A percentile compares a stretch with the other conserved stretches of the same genome.
These are phyloP conservation scores for Heterodera filipjevi DNA, from an alignment of 2,888 invertebrate genomes.

Conservation along the genomic window DNA sequence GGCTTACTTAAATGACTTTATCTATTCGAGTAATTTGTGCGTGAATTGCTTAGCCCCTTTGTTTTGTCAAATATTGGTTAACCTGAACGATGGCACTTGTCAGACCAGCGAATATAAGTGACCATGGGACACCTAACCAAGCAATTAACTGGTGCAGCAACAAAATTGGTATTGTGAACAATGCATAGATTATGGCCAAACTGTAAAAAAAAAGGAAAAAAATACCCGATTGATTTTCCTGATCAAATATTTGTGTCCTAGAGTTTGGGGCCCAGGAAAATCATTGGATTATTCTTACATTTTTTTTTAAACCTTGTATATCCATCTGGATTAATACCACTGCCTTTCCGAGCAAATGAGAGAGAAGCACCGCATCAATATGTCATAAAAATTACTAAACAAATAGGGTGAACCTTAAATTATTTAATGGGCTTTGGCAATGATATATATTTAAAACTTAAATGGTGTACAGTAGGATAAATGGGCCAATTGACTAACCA, in stretches of 20 bases:
- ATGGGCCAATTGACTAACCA: too few relatives aligned
- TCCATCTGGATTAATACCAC: slow-evolving; percentile 49
- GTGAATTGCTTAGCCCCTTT: too few relatives aligned
- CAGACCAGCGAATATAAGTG: slow-evolving; percentile 82
- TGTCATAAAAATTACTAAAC: slow-evolving; percentile 90
- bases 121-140: slow-evolving; percentile 81
- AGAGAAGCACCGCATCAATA: slow-evolving; percentile 80
- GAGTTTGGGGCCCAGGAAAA: too few relatives aligned
- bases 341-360: slow-evolving; percentile 39
- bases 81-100: slow-evolving; percentile 79
- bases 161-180: slow-evolving; percentile 89
- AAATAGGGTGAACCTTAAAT: slow-evolving; percentile 91
- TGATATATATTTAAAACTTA: too few relatives aligned
- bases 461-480: too few relatives aligned
- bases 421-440: too few relatives aligned
- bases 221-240: too few relatives aligned
- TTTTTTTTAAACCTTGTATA: slow-evolving; percentile 50
- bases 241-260: too few relatives aligned
- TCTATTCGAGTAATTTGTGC: too few relatives aligned
- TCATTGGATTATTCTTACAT: too few relatives aligned
- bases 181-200: slow-evolving; percentile 86
- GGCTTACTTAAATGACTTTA: too few relatives aligned
- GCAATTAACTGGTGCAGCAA: slow-evolving; percentile 88
- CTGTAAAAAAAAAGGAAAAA: slow-evolving; percentile 68
- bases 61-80: too few relatives aligned